These are phyloP conservation scores for Hippocampus guttulatus DNA, from an alignment of 2,113 vertebrate genomes.

Conservation along the genomic window DNA sequence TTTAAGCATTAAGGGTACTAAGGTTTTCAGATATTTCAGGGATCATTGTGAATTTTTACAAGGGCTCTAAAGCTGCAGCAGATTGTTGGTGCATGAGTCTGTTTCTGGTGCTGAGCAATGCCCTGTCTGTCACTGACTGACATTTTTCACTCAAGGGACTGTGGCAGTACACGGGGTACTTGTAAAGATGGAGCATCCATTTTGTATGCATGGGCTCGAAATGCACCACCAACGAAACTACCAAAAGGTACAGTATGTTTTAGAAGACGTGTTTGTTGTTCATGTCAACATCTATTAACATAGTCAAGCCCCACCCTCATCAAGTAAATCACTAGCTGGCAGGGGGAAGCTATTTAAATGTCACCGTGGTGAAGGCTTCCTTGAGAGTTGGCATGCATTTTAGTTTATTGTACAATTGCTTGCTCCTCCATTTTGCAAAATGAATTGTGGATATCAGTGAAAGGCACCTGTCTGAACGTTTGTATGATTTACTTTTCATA, in stretches of 20 bases:
- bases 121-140: not conserved
- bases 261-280: not conserved
- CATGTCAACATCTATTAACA: not conserved
- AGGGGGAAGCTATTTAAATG: not conserved
- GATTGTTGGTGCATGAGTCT: not conserved
- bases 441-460: not conserved
- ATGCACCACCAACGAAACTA: conserved; percentile 87
- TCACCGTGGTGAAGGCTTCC: not conserved
- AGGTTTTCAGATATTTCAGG: not conserved
- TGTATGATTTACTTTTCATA: no score
- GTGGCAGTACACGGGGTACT: conserved; percentile 80
- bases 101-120: not conserved
- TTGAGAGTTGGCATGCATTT: not conserved
- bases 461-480: no score
- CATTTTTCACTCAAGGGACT: conserved; percentile 77
- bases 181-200: conserved; percentile 87
- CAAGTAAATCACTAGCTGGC: not conserved
- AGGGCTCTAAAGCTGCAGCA: not conserved
- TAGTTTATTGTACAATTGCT: no score
- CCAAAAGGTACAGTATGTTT: conserved; percentile 84
- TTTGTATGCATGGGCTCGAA: conserved; percentile 94
- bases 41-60: not conserved
- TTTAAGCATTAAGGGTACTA: no score
- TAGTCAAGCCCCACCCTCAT: not conserved
- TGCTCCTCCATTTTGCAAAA: no score